Percentiles rank a stretch among this genome's conserved stretches.
Evolutionary conservation across 2,888 invertebrate genomes (phyloP).

Genomic region (Schizotus pectinicornis): DNA sequence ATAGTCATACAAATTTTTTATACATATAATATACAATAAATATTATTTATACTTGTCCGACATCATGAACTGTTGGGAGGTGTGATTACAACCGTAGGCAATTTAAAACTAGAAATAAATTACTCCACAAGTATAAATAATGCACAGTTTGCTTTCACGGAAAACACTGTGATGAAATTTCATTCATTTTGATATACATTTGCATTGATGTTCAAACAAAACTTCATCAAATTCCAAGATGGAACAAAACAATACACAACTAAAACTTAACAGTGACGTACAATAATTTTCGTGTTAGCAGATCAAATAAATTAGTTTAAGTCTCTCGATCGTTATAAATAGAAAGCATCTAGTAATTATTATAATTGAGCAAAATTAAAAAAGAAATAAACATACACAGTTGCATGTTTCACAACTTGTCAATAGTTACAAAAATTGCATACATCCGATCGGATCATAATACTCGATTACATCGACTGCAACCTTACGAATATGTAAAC

Average conservation of each 20-base stretch:
- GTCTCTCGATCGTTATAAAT: slow-evolving; percentile 24
- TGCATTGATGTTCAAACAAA: slow-evolving; percentile 37
- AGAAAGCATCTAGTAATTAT: slow-evolving; percentile 22
- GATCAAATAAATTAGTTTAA: slow-evolving; percentile 32
- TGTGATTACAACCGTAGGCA: not conserved
- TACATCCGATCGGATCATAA: slow-evolving; percentile 23
- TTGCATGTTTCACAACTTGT: not conserved
- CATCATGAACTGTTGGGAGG: not conserved
- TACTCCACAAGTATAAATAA: slow-evolving; percentile 42
- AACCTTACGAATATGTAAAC: slow-evolving; percentile 25
- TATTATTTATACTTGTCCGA: slow-evolving; percentile 40
- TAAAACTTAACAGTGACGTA: slow-evolving; percentile 23
- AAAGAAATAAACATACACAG: slow-evolving; percentile 30
- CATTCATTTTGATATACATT: slow-evolving; percentile 27
- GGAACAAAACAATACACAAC: slow-evolving; percentile 34
- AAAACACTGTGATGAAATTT: slow-evolving; percentile 46
- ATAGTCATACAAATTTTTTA: slow-evolving; percentile 43
- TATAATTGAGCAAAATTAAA: slow-evolving; percentile 28
- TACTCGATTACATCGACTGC: slow-evolving; percentile 22
- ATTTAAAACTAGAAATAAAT: slow-evolving; percentile 18
- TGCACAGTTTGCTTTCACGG: slow-evolving; percentile 45
- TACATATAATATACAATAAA: slow-evolving; percentile 43
- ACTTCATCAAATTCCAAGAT: slow-evolving; percentile 39
- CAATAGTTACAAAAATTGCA: slow-evolving; percentile 12
- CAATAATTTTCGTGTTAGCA: slow-evolving; percentile 28